phyloP scores from a whole-genome alignment of 2,888 invertebrate genomes.

The Tetheella fluctuosa region DNA sequence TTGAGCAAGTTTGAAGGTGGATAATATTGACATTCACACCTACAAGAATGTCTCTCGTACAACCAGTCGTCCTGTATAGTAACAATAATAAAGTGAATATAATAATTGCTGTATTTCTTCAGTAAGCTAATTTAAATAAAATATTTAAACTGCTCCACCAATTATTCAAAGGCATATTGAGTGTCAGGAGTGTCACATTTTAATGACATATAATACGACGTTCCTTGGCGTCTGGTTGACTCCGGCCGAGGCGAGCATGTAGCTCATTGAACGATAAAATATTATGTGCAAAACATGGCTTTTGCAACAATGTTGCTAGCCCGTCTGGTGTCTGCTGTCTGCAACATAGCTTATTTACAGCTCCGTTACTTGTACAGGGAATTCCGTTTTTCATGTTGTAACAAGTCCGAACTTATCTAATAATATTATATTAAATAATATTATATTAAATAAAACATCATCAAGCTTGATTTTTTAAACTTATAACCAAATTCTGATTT shows the following conservation, averaged over 20 bases:
- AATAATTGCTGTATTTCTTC: neutral
- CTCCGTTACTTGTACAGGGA: neutral
- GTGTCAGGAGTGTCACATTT: slow-evolving; percentile 32
- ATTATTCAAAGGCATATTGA: neutral
- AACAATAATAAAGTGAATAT: neutral
- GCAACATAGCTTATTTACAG: slow-evolving; percentile 17
- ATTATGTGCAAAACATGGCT: slow-evolving; percentile 47
- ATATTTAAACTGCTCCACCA: neutral
- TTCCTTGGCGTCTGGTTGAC: neutral
- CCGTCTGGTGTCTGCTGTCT: slow-evolving; percentile 23
- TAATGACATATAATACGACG: slow-evolving; percentile 47
- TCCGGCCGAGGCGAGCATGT: slow-evolving; percentile 29
- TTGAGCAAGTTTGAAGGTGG: too few species aligned
- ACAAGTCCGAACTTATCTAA: too few species aligned
- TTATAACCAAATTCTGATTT: too few species aligned
- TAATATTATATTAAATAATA: too few species aligned
- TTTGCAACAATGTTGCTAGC: slow-evolving; percentile 20
- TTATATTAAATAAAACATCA: too few species aligned
- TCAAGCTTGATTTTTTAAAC: too few species aligned
- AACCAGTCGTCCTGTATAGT: too few species aligned
- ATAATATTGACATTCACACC: too few species aligned
- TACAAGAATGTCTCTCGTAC: too few species aligned
- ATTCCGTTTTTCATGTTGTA: neutral
- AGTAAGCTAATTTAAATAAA: neutral
- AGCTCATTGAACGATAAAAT: slow-evolving; percentile 59